Conservation (phyloP, 2,797 vertebrate species). For the Argentina silus region DNA sequence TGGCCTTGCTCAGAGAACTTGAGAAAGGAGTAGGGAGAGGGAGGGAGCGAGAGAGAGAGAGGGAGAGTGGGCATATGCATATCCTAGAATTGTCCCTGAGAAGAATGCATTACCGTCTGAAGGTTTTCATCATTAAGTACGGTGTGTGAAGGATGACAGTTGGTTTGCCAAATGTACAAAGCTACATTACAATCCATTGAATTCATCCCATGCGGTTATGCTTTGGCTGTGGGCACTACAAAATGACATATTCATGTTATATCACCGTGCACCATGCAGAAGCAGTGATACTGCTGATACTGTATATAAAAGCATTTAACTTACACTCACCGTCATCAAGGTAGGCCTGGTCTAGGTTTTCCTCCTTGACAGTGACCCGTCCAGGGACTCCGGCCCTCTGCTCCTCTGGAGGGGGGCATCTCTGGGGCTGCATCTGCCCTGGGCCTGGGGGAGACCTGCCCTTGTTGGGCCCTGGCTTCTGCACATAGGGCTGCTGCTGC, state of each 20-base stretch:
- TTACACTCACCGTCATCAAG: conserved; percentile 95
- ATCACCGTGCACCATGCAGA: conserved; percentile 6
- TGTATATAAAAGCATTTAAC: conserved; percentile 32
- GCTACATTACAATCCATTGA: neutral
- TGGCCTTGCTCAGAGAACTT: conserved; percentile 40
- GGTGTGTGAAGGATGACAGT: neutral
- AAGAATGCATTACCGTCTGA: conserved; percentile 24
- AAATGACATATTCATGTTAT: neutral
- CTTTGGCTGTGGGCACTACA: neutral
- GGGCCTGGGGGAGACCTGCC: conserved; percentile 60
- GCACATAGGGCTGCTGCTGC: conserved; percentile 85
- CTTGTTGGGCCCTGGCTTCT: conserved; percentile 56
- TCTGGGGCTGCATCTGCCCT: conserved; percentile 66
- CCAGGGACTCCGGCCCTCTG: conserved; percentile 78
- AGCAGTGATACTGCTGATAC: conserved; percentile 20
- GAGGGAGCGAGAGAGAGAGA: neutral
- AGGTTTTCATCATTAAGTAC: conserved; percentile 42
- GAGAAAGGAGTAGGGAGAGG: conserved; percentile 37
- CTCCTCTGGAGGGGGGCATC: conserved; percentile 74
- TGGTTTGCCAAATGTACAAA: neutral
- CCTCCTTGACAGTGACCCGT: conserved; percentile 94
- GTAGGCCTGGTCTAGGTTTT: conserved; percentile 98
- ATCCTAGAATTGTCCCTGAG: conserved; percentile 72
- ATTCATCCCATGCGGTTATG: neutral
- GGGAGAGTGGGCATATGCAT: conserved; percentile 39